A percentile compares a stretch with the other conserved stretches of the same genome.
These are phyloP conservation scores for Pangasius sanitwongsei DNA, from an alignment of 2,797 vertebrate genomes.

Conservation along the genomic window DNA sequence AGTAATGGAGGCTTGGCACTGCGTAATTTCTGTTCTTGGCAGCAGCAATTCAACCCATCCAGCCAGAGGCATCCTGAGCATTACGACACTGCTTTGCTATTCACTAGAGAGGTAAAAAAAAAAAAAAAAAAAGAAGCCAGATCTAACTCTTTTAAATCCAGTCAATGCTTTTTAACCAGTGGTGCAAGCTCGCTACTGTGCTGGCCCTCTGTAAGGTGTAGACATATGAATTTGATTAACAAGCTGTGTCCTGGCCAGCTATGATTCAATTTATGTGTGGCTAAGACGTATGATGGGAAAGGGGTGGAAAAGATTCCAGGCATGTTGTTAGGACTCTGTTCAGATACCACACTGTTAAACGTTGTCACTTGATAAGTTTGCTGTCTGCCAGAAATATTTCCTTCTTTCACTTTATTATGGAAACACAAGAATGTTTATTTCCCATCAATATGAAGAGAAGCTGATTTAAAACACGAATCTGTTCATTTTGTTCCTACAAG, in stretches of 20 bases:
- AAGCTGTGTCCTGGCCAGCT: conserved; percentile 65
- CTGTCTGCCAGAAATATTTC: conserved; percentile 42
- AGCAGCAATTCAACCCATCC: conserved; percentile 85
- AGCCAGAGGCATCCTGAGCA: conserved; percentile 91
- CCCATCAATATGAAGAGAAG: neutral
- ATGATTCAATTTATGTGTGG: conserved; percentile 68
- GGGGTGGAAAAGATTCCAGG: conserved; percentile 43
- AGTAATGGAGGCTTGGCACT: conserved; percentile 88
- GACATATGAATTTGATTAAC: conserved; percentile 45
- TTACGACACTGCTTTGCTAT: conserved; percentile 92
- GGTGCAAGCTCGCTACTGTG: conserved; percentile 13
- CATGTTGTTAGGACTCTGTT: conserved; percentile 41
- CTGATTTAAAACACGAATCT: neutral
- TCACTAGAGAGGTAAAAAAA: conserved; percentile 90
- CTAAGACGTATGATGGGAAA: conserved; percentile 47
- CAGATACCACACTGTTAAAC: conserved; percentile 45
- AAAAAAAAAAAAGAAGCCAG: conserved; percentile 34
- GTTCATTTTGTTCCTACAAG: conserved; percentile 66
- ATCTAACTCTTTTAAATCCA: conserved; percentile 4
- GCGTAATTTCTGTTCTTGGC: conserved; percentile 95
- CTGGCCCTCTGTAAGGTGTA: conserved; percentile 35
- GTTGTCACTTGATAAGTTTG: conserved; percentile 45
- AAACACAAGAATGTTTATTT: conserved; percentile 57
- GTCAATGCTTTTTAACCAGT: conserved; percentile 52
- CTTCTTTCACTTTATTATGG: conserved; percentile 63